Conservation (phyloP, 1,140 invertebrate genomes). For the Polypedilum pembai region DNA sequence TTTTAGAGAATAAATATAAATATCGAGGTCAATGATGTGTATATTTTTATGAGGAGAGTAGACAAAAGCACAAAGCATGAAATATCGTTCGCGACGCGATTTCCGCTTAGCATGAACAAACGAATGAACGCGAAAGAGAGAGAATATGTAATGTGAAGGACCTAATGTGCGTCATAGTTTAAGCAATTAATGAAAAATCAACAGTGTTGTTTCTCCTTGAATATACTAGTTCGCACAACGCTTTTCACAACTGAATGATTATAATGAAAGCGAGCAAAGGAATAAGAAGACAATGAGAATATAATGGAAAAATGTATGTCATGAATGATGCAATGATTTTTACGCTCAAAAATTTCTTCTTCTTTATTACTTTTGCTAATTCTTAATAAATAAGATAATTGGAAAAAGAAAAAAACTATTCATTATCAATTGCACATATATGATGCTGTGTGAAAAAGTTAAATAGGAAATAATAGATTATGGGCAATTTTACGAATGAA, state of each 20-base stretch:
- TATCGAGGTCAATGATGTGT: constrained; percentile 11
- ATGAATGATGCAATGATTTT: constrained; percentile 14
- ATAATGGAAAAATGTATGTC: not conserved
- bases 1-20: not conserved
- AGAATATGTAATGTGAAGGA: constrained; percentile 5
- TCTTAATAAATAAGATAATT: too few species aligned
- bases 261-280: not conserved
- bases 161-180: constrained; percentile 16
- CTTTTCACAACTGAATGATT: not conserved
- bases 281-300: not conserved
- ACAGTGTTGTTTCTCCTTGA: not conserved
- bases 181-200: constrained; percentile 19
- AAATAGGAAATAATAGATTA: too few species aligned
- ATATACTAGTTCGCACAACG: not conserved
- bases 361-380: too few species aligned
- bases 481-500: too few species aligned
- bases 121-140: not conserved
- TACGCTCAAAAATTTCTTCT: not conserved
- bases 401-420: too few species aligned
- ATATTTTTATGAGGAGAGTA: not conserved
- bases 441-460: too few species aligned
- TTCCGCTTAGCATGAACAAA: not conserved
- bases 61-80: not conserved
- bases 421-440: too few species aligned
- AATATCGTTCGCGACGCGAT: not conserved